Percentiles rank a stretch among this genome's conserved stretches.
phyloP scores from a whole-genome alignment of 1,140 invertebrate species.

The Chymomyza costata region DNA sequence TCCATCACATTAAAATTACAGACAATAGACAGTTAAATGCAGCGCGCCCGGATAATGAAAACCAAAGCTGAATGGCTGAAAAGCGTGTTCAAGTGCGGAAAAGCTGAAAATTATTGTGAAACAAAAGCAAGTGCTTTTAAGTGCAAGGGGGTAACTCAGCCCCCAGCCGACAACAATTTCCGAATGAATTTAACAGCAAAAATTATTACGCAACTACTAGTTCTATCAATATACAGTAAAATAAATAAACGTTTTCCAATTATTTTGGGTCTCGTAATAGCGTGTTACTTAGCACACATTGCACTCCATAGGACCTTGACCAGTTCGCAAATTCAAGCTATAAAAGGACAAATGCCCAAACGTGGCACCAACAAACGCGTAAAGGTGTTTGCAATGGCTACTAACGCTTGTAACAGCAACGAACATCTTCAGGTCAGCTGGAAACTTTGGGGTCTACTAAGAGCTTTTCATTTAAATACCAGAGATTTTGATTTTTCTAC shows the following conservation, averaged over 20 bases:
- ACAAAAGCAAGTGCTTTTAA: slow-evolving; percentile 62
- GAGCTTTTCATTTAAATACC: slow-evolving; percentile 26
- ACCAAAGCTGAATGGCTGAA: slow-evolving; percentile 4
- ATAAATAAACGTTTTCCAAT: too few relatives aligned
- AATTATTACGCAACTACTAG: too few relatives aligned
- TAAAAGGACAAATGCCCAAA: too few relatives aligned
- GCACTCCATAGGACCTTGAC: too few relatives aligned
- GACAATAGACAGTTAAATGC: slow-evolving; percentile 63
- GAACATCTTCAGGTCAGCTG: too few relatives aligned
- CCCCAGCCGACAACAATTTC: too few relatives aligned
- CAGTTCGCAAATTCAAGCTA: too few relatives aligned
- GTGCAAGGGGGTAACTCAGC: slow-evolving; percentile 16
- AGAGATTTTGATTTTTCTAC: slow-evolving; percentile 2
- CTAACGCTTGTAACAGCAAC: background rate
- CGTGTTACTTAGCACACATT: too few relatives aligned
- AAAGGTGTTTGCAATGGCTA: too few relatives aligned
- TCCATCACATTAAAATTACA: slow-evolving; percentile 67
- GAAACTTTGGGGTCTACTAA: slow-evolving; percentile 21
- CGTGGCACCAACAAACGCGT: too few relatives aligned
- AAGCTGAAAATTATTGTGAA: slow-evolving; percentile 69
- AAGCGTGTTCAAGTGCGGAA: slow-evolving; percentile 51
- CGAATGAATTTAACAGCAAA: background rate
- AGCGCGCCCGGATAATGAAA: slow-evolving; percentile 46
- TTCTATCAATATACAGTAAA: too few relatives aligned
- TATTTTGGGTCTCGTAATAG: too few relatives aligned